Percentiles rank a stretch among this genome's conserved stretches.
phyloP scores from a whole-genome alignment of 2,113 vertebrate species.

The Psettodes erumei region DNA sequence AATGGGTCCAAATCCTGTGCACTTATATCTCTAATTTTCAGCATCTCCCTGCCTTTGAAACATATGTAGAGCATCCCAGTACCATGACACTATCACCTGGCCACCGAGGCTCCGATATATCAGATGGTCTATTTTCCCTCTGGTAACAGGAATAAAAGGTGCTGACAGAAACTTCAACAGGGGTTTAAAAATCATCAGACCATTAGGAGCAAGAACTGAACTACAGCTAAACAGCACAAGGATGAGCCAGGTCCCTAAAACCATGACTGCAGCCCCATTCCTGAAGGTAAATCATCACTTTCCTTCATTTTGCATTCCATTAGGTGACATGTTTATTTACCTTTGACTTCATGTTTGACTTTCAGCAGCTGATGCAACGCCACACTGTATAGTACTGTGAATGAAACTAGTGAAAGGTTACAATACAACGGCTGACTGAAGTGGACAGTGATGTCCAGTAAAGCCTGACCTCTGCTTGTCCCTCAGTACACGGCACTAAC shows the following conservation, averaged over 20 bases:
- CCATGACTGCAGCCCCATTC: conserved; percentile 69
- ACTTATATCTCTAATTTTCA: too few relatives aligned
- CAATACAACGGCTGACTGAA: background rate
- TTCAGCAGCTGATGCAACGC: background rate
- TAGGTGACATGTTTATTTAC: background rate
- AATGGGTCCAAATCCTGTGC: too few relatives aligned
- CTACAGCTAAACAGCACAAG: conserved; percentile 47
- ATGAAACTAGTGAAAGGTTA: background rate
- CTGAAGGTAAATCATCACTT: conserved; percentile 73
- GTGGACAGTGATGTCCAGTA: background rate
- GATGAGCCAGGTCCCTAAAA: conserved; percentile 75
- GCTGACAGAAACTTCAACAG: background rate
- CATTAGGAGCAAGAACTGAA: conserved; percentile 6
- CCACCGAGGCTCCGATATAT: too few relatives aligned
- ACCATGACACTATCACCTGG: too few relatives aligned
- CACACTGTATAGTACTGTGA: background rate
- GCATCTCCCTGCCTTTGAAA: too few relatives aligned
- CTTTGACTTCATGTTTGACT: background rate
- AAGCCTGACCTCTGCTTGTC: conserved; percentile 20
- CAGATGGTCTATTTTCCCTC: background rate
- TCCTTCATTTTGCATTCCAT: background rate
- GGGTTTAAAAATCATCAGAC: background rate
- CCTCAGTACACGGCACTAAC: conserved; percentile 78
- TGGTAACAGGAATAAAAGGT: background rate
- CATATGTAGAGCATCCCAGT: too few relatives aligned